A percentile compares a stretch with the other conserved stretches of the same genome.
These are phyloP conservation scores for Staurois parvus DNA, from an alignment of 2,797 vertebrate species.

Conservation along the genomic window DNA sequence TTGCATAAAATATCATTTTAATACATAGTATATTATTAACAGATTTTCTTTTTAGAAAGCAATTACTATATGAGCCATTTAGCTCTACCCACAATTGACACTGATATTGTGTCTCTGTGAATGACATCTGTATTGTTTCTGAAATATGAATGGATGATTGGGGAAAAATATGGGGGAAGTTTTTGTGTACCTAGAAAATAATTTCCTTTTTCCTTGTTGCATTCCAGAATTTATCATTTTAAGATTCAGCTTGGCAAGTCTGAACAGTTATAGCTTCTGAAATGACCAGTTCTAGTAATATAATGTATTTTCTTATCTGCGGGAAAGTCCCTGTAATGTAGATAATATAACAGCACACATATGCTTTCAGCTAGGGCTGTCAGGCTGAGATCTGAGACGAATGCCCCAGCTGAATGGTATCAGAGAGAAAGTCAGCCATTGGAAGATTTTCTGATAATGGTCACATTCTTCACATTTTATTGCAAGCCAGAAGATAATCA, in stretches of 20 bases:
- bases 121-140: too few relatives aligned
- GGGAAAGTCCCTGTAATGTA: slow-evolving; percentile 21
- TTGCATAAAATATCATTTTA: too few relatives aligned
- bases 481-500: slow-evolving; percentile 3
- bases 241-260: not conserved
- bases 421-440: slow-evolving; percentile 2
- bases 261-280: not conserved
- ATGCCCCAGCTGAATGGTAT: slow-evolving; percentile 23
- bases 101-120: too few relatives aligned
- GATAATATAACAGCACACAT: not conserved
- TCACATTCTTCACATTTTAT: slow-evolving; percentile 32
- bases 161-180: not conserved
- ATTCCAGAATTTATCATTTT: not conserved
- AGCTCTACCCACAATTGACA: too few relatives aligned
- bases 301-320: slow-evolving; percentile 17
- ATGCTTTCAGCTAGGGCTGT: not conserved
- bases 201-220: too few relatives aligned
- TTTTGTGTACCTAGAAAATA: not conserved
- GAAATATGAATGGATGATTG: too few relatives aligned
- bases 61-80: too few relatives aligned
- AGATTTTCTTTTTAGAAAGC: too few relatives aligned
- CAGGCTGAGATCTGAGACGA: slow-evolving; percentile 2
- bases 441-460: slow-evolving; percentile 36
- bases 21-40: too few relatives aligned
- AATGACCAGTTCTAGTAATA: not conserved